A percentile compares a stretch with the other conserved stretches of the same genome.
Evolutionary conservation across 2,797 vertebrate genomes (phyloP).

Genomic region (Phataginus tetradactyla): DNA sequence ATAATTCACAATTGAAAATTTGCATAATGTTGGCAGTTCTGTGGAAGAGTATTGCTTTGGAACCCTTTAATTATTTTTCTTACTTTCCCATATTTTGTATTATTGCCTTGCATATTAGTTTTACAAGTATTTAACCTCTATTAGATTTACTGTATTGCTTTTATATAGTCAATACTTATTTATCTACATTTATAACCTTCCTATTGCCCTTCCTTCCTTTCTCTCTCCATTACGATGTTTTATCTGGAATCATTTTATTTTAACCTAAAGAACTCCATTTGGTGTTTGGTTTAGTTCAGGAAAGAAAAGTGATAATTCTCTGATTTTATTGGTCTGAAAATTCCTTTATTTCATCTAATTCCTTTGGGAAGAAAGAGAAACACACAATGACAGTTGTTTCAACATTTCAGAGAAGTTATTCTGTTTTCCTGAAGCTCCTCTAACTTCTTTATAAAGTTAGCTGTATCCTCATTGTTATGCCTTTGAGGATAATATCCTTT

Average conservation of each 20-base stretch:
- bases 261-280: not conserved
- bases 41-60: not conserved
- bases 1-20: not conserved
- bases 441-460: not conserved
- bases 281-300: not conserved
- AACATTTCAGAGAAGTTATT: not conserved
- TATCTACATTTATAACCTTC: not conserved
- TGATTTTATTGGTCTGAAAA: not conserved
- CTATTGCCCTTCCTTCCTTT: not conserved
- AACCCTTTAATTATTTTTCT: not conserved
- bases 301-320: not conserved
- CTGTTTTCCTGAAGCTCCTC: not conserved
- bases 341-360: not conserved
- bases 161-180: not conserved
- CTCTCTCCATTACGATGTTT: not conserved
- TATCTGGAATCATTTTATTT: not conserved
- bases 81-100: not conserved
- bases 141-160: not conserved
- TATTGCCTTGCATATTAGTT: not conserved
- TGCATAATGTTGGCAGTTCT: not conserved
- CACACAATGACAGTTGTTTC: not conserved
- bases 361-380: conserved; percentile 19
- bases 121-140: not conserved
- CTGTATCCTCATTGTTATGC: not conserved
- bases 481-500: not conserved